Base-by-base conservation (phyloP, 2,888 invertebrate genomes). In the Nineta flava region DNA sequence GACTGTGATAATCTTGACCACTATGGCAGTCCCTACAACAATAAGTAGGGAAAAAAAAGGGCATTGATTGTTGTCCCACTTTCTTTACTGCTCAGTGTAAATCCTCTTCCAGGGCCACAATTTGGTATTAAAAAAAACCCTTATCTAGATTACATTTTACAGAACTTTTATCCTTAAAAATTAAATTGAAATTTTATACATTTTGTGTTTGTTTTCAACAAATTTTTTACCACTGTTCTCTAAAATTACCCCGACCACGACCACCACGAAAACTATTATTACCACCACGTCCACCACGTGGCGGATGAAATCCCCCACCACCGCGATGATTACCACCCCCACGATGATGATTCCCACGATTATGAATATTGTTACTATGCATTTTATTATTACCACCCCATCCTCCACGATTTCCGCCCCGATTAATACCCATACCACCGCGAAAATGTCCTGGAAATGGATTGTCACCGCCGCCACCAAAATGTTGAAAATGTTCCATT, bases 331-430 rank as follows among this genome's bases (percentile, higher is more conserved):
- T 48, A 19, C 10, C 15, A 7, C 34, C 34, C 2, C 48, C 48
- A 34, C 53, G 53, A 61, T 52, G 52, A 60, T 12, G 67, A 61
- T n/a, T 67, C 55, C 57, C 71, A 57, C 42, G 69, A 71, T 52
- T 26, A 26, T 26, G 26, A 26, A 7, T 26, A 26, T 26, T 26
- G 26, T 26, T 26, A 5, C 2, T 68, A 58, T 53, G 65, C 60
- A 50, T 68, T 56, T 52, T 74, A 15, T 56, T 55, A 1, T 52
- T 52, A 19, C 46, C 48, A 3, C 46, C 41, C n/a, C 41, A 51
- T 9, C 48, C 46, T 1, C 56, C 55, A 12, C 54, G 52, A 4
- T 58, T 57, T 38, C 57, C 57, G 3, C 57, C 60, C 3, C 59
- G 58, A 35, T 61, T 61, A 12, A 55, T 57, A 12, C 26, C 19